These are phyloP conservation scores for Acanthochromis polyacanthus DNA, from an alignment of 2,113 vertebrate genomes.

Conservation along the genomic window DNA sequence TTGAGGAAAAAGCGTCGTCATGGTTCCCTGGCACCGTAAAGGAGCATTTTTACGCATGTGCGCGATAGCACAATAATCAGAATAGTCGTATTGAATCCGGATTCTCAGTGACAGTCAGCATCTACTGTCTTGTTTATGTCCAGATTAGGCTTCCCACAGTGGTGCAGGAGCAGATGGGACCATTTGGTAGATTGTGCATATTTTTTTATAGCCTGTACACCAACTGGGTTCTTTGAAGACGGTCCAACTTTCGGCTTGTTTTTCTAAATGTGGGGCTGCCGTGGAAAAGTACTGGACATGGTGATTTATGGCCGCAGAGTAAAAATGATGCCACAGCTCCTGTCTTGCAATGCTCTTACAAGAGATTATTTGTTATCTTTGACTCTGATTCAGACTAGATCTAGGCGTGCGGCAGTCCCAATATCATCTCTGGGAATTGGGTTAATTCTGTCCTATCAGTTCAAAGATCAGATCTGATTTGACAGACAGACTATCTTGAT, in stretches of 20 bases:
- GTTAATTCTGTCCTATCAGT: conserved; percentile 39
- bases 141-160: conserved; percentile 6
- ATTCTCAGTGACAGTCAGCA: conserved; percentile 9
- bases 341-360: conserved; percentile 8
- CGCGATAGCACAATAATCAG: too few species aligned
- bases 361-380: conserved; percentile 30
- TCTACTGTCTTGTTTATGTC: conserved; percentile 43
- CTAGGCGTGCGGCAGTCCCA: conserved; percentile 7
- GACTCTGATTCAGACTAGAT: not conserved
- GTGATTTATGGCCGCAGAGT: conserved; percentile 48
- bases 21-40: not conserved
- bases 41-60: not conserved
- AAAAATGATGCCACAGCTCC: conserved; percentile 6
- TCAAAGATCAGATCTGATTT: conserved; percentile 64
- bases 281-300: conserved; percentile 55
- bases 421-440: conserved; percentile 28
- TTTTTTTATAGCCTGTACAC: conserved; percentile 49
- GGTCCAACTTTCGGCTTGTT: conserved; percentile 40
- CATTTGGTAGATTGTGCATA: conserved; percentile 62
- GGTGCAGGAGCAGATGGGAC: conserved; percentile 61
- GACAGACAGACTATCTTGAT: conserved; percentile 56
- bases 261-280: conserved; percentile 9
- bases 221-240: conserved; percentile 56
- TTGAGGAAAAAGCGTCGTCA: not conserved
- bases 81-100: not conserved